Conservation (phyloP, 2,797 vertebrate species). For the Gouania willdenowi region DNA sequence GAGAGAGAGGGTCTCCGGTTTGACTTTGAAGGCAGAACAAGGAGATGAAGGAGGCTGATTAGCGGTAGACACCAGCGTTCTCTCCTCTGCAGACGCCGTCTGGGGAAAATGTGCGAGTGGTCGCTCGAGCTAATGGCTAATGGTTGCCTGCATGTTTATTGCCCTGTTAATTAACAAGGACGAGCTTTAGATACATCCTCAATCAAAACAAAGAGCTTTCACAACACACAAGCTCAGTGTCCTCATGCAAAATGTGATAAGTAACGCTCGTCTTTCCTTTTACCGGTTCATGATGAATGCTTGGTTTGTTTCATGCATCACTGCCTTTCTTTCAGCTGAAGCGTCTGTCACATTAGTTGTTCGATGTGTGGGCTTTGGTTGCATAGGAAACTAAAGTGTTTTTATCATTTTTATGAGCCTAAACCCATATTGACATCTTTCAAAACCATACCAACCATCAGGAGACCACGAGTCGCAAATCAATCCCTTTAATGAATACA, state of each 20-base stretch:
- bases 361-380: no score
- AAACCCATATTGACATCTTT: no score
- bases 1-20: slow-evolving; percentile 32
- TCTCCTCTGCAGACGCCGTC: slow-evolving; percentile 45
- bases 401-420: no score
- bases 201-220: slow-evolving; percentile 34
- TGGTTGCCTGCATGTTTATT: slow-evolving; percentile 64
- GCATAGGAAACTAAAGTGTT: no score
- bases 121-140: slow-evolving; percentile 61
- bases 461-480: no score
- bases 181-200: slow-evolving; percentile 40
- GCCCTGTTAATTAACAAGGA: slow-evolving; percentile 68
- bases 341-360: slow-evolving; percentile 45
- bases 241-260: slow-evolving; percentile 36
- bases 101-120: slow-evolving; percentile 60
- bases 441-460: no score
- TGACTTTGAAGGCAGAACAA: slow-evolving; percentile 57
- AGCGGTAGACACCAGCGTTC: slow-evolving; percentile 34
- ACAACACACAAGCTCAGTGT: slow-evolving; percentile 5
- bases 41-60: slow-evolving; percentile 54
- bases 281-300: slow-evolving; percentile 13
- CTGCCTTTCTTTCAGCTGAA: slow-evolving; percentile 33
- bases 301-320: slow-evolving; percentile 23
- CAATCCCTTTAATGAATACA: no score
- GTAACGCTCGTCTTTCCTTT: slow-evolving; percentile 21